These are phyloP conservation scores for Rhynchomys soricoides DNA, from an alignment of 2,113 vertebrate species.

Conservation along the genomic window DNA sequence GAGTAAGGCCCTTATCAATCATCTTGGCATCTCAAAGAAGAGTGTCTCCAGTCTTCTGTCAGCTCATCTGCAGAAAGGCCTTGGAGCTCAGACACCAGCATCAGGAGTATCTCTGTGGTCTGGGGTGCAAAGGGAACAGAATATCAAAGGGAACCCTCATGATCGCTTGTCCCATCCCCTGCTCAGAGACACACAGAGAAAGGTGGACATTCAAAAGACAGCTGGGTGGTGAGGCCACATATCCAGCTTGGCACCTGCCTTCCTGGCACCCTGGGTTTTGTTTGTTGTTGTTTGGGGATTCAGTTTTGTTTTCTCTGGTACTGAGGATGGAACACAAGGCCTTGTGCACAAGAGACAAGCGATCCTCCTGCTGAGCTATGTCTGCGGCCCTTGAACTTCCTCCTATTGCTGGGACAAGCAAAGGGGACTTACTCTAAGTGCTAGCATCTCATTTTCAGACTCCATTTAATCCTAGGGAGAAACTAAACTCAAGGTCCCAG, in stretches of 20 bases:
- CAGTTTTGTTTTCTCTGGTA: not conserved
- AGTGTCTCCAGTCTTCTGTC: constrained; percentile 86
- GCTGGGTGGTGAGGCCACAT: not conserved
- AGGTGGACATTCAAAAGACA: not conserved
- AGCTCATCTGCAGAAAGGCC: constrained; percentile 84
- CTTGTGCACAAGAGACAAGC: too few species aligned
- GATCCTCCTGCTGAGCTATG: too few species aligned
- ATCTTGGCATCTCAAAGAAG: constrained; percentile 89
- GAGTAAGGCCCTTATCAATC: constrained; percentile 85
- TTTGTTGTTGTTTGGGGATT: not conserved
- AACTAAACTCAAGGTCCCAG: too few species aligned
- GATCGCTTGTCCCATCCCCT: not conserved
- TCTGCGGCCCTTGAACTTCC: not conserved
- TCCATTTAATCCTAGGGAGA: too few species aligned
- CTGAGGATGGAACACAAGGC: not conserved
- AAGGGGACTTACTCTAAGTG: too few species aligned
- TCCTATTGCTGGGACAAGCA: too few species aligned
- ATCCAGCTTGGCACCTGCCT: not conserved
- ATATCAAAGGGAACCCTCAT: not conserved
- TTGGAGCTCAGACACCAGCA: constrained; percentile 88
- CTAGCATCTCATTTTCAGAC: too few species aligned
- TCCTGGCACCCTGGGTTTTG: not conserved
- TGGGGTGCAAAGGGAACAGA: accelerated
- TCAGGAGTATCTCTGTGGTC: constrained; percentile 86
- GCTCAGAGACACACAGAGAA: not conserved